Conservation (phyloP, 1,140 invertebrate species). For the Drosophila tristis region DNA sequence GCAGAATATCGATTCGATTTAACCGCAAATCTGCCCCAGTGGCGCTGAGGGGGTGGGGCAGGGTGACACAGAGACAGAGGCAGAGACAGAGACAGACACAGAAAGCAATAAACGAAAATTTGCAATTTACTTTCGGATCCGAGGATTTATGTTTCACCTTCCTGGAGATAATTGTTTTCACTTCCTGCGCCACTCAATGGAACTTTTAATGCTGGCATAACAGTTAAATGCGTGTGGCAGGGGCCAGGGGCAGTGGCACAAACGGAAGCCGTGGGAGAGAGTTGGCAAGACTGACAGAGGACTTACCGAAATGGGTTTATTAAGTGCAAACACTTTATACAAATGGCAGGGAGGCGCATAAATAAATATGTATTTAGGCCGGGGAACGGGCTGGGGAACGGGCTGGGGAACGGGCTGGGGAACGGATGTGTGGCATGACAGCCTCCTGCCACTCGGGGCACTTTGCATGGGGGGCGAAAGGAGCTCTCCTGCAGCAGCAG, state of each 20-base stretch:
- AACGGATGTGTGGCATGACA: conserved; percentile 2
- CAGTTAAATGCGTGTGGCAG: conserved; percentile 60
- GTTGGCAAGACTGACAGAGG: conserved; percentile 58
- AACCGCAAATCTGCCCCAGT: conserved; percentile 65
- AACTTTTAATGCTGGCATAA: conserved; percentile 81
- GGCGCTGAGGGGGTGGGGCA: too few species aligned
- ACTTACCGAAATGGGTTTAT: conserved; percentile 80
- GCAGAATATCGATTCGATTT: conserved; percentile 80
- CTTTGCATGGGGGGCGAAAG: too few species aligned
- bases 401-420: conserved; percentile 12
- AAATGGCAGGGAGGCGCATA: conserved; percentile 68
- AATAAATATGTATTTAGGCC: conserved; percentile 66
- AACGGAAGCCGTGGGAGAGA: conserved; percentile 54
- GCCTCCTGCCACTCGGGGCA: background rate
- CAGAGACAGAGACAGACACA: too few species aligned
- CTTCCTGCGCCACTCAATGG: conserved; percentile 74
- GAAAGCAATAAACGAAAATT: conserved; percentile 79
- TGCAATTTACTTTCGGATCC: conserved; percentile 80
- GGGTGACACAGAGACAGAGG: background rate
- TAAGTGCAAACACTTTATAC: conserved; percentile 78
- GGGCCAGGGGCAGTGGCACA: conserved; percentile 22
- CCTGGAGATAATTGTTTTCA: conserved; percentile 81
- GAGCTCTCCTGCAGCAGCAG: too few species aligned
- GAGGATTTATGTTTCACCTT: conserved; percentile 80
- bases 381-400: conserved; percentile 10